These are phyloP conservation scores for Crypturellus tataupa DNA, from an alignment of 2,797 vertebrate species.

Conservation along the genomic window DNA sequence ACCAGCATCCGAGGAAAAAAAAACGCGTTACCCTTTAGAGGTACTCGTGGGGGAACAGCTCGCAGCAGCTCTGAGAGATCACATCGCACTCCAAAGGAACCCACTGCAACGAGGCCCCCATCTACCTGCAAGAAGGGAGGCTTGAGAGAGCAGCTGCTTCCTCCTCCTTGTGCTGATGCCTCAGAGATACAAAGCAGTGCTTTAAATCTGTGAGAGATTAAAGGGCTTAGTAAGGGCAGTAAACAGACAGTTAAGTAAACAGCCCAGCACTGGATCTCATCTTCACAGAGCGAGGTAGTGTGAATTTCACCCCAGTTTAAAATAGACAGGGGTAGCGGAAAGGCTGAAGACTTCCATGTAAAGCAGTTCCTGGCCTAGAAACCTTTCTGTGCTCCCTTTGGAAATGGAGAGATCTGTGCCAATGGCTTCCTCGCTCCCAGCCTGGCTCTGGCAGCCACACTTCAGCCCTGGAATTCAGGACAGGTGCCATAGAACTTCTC, in stretches of 20 bases:
- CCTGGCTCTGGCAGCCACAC: conserved; percentile 63
- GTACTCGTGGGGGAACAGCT: conserved; percentile 21
- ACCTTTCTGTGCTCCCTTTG: conserved; percentile 32
- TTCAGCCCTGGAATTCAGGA: conserved; percentile 50
- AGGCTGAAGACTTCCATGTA: conserved; percentile 49
- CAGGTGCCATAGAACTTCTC: conserved; percentile 19
- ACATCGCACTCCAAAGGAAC: conserved; percentile 44
- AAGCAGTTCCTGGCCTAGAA: conserved; percentile 58
- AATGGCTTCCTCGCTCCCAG: conserved; percentile 31
- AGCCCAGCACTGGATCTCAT: conserved; percentile 76
- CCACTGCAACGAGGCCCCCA: background rate
- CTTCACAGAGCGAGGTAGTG: conserved; percentile 71
- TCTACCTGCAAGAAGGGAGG: background rate
- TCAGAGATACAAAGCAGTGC: conserved; percentile 48
- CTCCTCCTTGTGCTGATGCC: conserved; percentile 26
- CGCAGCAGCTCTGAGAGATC: conserved; percentile 41
- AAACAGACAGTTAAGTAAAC: conserved; percentile 80
- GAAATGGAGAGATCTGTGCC: conserved; percentile 46
- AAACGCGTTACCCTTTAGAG: conserved; percentile 8
- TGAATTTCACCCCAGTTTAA: conserved; percentile 72
- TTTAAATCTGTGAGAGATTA: conserved; percentile 52
- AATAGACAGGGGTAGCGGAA: conserved; percentile 32
- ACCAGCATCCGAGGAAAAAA: conserved; percentile 1
- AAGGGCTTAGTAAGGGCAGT: conserved; percentile 68
- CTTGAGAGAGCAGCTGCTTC: conserved; percentile 24